A percentile compares a stretch with the other conserved stretches of the same genome.
Conservation (phyloP, 1,140 invertebrate genomes). For the Drosophila biarmipes region DNA sequence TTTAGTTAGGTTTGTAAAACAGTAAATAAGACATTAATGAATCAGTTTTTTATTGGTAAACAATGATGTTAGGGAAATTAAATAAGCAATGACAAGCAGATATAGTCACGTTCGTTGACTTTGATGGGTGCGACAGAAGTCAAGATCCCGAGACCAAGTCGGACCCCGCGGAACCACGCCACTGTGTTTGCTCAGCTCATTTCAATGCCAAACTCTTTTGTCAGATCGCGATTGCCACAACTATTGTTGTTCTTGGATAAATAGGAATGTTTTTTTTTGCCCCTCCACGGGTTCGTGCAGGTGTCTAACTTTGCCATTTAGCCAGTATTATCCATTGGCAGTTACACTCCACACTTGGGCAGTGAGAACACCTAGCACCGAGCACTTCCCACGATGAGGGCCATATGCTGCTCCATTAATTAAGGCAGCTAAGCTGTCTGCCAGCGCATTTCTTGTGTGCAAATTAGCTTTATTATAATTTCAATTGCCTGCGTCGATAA, state of each 20-base stretch:
- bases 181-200: constrained; percentile 28
- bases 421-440: constrained; percentile 44
- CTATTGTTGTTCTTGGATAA: constrained; percentile 46
- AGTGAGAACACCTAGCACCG: constrained; percentile 34
- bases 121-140: constrained; percentile 17
- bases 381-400: constrained; percentile 44
- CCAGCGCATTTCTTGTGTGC: constrained; percentile 32
- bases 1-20: not conserved
- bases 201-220: constrained; percentile 52
- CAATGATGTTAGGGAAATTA: constrained; percentile 17
- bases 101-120: constrained; percentile 17
- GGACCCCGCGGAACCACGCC: constrained; percentile 7
- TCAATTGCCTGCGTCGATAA: constrained; percentile 27
- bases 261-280: constrained; percentile 27
- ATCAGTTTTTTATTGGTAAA: not conserved
- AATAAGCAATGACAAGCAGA: constrained; percentile 13
- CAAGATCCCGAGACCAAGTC: constrained; percentile 1
- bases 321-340: not conserved
- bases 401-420: constrained; percentile 28
- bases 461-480: constrained; percentile 51
- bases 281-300: constrained; percentile 36
- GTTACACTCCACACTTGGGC: constrained; percentile 10
- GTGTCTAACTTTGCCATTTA: constrained; percentile 66
- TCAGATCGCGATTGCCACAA: constrained; percentile 37
- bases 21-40: too few relatives aligned